These are phyloP conservation scores for Lasioglossum leucozonium DNA, from an alignment of 2,888 invertebrate species.

Conservation along the genomic window DNA sequence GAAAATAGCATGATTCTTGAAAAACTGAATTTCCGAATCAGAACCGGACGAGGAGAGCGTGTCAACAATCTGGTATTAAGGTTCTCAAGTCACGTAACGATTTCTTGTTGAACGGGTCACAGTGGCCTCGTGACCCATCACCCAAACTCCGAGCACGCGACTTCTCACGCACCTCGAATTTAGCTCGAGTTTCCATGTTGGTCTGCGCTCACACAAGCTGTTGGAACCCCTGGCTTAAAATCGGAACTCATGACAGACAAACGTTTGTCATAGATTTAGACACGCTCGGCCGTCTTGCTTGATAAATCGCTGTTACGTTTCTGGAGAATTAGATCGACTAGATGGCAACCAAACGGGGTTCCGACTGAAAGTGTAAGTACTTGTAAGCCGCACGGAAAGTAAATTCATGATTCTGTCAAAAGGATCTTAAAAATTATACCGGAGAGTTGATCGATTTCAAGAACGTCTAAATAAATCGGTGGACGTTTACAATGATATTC, in stretches of 20 bases:
- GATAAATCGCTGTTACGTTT: conserved; percentile 40
- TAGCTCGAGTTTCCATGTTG: conserved; percentile 42
- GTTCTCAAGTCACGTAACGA: conserved; percentile 64
- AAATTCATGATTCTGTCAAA: not conserved
- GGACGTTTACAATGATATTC: not conserved
- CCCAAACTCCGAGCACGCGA: conserved; percentile 50
- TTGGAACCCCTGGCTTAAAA: conserved; percentile 35
- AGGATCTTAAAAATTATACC: not conserved
- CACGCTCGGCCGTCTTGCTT: conserved; percentile 39
- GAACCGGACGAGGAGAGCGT: conserved; percentile 44
- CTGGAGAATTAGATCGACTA: not conserved
- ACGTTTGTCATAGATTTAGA: conserved; percentile 66
- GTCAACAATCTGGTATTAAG: conserved; percentile 47
- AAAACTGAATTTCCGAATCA: conserved; percentile 29
- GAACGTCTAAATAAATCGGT: not conserved
- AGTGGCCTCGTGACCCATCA: conserved; percentile 66
- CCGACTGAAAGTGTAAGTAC: not conserved
- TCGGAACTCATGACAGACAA: conserved; percentile 56
- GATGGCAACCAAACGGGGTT: not conserved
- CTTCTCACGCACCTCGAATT: conserved; percentile 58
- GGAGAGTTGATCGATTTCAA: not conserved
- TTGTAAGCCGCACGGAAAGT: not conserved
- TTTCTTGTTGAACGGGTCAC: conserved; percentile 54
- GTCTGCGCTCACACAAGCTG: conserved; percentile 23
- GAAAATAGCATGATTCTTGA: not conserved